Percentiles rank a stretch among this genome's conserved stretches.
Conservation (phyloP, 2,797 vertebrate species). For the Chaenodraco wilsoni region DNA sequence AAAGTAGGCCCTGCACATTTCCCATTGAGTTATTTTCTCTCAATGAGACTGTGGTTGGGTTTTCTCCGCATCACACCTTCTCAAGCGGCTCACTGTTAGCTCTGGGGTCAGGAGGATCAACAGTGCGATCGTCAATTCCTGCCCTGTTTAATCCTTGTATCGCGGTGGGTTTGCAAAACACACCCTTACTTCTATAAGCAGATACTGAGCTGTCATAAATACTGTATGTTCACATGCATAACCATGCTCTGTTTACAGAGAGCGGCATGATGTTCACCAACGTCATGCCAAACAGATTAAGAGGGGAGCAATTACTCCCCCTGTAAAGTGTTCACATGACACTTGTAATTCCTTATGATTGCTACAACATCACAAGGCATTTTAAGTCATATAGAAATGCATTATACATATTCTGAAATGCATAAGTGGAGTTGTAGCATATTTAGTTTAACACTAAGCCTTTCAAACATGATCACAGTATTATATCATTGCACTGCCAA, state of each 20-base stretch:
- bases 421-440: background rate
- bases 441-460: background rate
- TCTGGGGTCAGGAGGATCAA: slow-evolving; percentile 29
- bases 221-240: slow-evolving; percentile 21
- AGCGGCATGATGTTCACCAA: slow-evolving; percentile 2
- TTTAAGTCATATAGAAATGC: slow-evolving; percentile 4
- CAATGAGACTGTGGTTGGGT: background rate
- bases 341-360: background rate
- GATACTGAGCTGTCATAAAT: slow-evolving; percentile 16
- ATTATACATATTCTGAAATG: slow-evolving; percentile 6
- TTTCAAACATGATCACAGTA: background rate
- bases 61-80: background rate
- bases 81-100: slow-evolving; percentile 6
- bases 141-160: background rate
- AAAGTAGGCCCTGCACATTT: background rate
- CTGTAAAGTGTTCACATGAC: slow-evolving; percentile 18
- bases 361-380: background rate
- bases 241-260: slow-evolving; percentile 1
- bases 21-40: slow-evolving; percentile 1
- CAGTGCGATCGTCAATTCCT: slow-evolving; percentile 18
- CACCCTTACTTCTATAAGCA: slow-evolving; percentile 18
- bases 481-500: background rate
- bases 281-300: slow-evolving; percentile 8
- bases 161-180: slow-evolving; percentile 12
- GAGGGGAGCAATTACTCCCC: background rate